A percentile compares a stretch with the other conserved stretches of the same genome.
These are phyloP conservation scores for Hyposmocoma kahamanoa DNA, from an alignment of 1,140 invertebrate genomes.

Conservation along the genomic window DNA sequence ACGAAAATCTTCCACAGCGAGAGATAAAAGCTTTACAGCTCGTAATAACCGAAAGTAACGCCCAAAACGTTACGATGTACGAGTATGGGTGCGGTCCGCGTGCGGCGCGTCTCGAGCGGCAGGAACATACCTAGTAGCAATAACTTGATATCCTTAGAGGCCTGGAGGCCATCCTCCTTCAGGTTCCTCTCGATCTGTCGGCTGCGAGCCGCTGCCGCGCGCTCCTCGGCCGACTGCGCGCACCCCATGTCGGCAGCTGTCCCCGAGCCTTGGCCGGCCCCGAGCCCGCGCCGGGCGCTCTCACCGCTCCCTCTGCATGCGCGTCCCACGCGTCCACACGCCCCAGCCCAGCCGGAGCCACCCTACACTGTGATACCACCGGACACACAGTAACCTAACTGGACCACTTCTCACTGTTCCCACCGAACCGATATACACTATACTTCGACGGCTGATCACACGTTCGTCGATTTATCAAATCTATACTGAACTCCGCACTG, in stretches of 20 bases:
- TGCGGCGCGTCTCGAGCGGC: constrained; percentile 11
- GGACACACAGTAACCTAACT: constrained; percentile 68
- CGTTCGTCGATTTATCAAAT: constrained; percentile 29
- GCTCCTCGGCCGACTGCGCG: constrained; percentile 98
- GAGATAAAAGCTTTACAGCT: neutral
- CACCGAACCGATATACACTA: constrained; percentile 21
- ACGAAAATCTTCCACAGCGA: too few species aligned
- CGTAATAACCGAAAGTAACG: neutral
- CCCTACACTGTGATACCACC: constrained; percentile 61
- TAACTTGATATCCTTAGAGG: constrained; percentile 99
- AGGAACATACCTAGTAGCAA: constrained; percentile 90
- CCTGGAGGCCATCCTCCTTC: constrained; percentile 98
- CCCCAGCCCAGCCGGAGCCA: constrained; percentile 61
- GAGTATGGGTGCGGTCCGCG: constrained; percentile 54
- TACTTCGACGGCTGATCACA: constrained; percentile 23
- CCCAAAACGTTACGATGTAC: neutral
- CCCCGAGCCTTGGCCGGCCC: constrained; percentile 49
- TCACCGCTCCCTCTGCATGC: constrained; percentile 71
- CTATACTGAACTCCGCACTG: constrained; percentile 40
- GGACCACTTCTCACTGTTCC: constrained; percentile 53
- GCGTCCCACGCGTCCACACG: constrained; percentile 57
- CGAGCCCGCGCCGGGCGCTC: constrained; percentile 63
- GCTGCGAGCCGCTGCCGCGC: constrained; percentile 95
- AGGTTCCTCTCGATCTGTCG: constrained; percentile 98
- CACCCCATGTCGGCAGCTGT: constrained; percentile 89